Percentiles rank a stretch among this genome's conserved stretches.
phyloP scores from a whole-genome alignment of 2,888 invertebrate genomes.

The Hydroisotoma schaefferi region DNA sequence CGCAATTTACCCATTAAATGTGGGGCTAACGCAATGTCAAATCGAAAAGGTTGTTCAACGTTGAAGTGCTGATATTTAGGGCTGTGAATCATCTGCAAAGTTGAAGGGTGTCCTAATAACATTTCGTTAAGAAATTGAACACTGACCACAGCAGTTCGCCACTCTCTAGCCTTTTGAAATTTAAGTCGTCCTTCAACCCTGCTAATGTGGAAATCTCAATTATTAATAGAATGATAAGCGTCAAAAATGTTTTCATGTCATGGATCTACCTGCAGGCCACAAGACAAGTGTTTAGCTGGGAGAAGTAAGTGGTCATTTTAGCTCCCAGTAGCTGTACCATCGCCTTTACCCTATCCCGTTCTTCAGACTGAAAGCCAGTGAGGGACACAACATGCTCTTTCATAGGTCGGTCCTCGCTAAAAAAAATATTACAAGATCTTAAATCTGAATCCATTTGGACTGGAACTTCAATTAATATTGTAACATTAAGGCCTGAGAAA shows the following conservation, averaged over 20 bases:
- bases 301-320: conserved; percentile 63
- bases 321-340: conserved; percentile 85
- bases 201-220: conserved; percentile 14
- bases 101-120: conserved; percentile 75
- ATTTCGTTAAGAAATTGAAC: conserved; percentile 91
- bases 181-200: conserved; percentile 80
- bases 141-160: conserved; percentile 87
- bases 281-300: conserved; percentile 56
- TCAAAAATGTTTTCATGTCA: neutral
- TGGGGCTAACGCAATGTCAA: conserved; percentile 80
- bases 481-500: neutral
- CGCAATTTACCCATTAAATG: conserved; percentile 76
- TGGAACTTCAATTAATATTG: neutral
- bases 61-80: conserved; percentile 85
- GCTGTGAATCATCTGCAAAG: conserved; percentile 60
- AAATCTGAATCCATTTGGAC: neutral
- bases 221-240: conserved; percentile 6
- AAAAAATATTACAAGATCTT: conserved; percentile 19
- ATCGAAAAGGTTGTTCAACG: conserved; percentile 72
- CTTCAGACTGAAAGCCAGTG: conserved; percentile 86
- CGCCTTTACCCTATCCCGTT: conserved; percentile 72
- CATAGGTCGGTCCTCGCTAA: conserved; percentile 62
- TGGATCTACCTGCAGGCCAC: conserved; percentile 55
- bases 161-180: conserved; percentile 83
- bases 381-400: conserved; percentile 67